Percentiles rank a stretch among this genome's conserved stretches.
phyloP scores from a whole-genome alignment of 2,113 vertebrate genomes.

The Morphnarchus princeps region DNA sequence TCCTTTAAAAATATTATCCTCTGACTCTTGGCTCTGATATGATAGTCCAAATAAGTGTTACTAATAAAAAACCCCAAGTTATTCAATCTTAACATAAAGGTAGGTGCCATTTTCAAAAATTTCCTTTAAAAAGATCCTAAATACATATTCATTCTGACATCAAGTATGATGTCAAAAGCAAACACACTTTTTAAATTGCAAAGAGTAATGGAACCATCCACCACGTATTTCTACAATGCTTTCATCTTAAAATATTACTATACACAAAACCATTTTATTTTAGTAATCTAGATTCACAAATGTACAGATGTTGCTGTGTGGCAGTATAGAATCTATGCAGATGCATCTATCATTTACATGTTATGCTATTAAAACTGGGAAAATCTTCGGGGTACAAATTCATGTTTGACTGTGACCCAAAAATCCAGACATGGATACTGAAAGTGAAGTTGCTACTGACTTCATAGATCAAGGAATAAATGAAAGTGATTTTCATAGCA shows the following conservation, averaged over 20 bases:
- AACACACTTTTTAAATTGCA: background rate
- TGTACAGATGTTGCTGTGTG: background rate
- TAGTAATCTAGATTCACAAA: background rate
- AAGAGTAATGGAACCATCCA: background rate
- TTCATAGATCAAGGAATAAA: background rate
- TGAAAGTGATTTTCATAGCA: background rate
- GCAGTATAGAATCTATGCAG: background rate
- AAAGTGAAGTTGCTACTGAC: constrained; percentile 11
- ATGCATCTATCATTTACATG: background rate
- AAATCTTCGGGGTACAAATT: background rate
- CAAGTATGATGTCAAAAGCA: background rate
- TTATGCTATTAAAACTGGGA: background rate
- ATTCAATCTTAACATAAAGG: background rate
- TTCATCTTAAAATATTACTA: background rate
- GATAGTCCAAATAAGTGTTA: background rate
- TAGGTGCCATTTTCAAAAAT: background rate
- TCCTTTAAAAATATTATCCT: background rate
- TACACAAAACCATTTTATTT: background rate
- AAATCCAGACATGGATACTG: background rate
- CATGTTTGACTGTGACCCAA: background rate
- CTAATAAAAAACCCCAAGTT: background rate
- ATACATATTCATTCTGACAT: background rate
- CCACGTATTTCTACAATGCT: background rate
- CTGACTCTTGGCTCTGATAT: background rate
- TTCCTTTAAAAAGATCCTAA: background rate